Evolutionary conservation across 2,888 invertebrate species (phyloP), one percentile per base, ranked within the genome.

Genomic region (Tetragonula carbonaria): DNA sequence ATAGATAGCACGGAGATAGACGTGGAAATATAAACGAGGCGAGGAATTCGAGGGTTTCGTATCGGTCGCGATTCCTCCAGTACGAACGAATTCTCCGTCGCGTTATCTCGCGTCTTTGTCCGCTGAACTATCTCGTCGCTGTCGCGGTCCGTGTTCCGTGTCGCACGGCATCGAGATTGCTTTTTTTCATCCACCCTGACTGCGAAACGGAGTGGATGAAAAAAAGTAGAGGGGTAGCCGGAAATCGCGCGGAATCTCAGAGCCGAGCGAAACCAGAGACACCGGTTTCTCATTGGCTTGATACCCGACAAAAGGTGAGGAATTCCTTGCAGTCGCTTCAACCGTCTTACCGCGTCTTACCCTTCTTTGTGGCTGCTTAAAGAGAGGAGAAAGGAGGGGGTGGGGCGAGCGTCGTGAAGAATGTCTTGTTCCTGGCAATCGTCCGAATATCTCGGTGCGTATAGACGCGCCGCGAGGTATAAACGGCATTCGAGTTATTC

Each of bases 401-500:
- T 78, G 71, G 77, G 45, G 73, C 53, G 38, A 80, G 80, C 77
- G 88, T 84, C 88, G 88, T 89, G 84, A 92, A 90, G 92, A 93
- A 93, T 92, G 92, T 92, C 93, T 93, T 91, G 90, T 91, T 93
- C 88, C 86, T 84, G 85, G 91, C 90, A 90, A 90, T 90, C 90
- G 89, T 86, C 88, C 90, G 90, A 91, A 91, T 91, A 89, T 91
- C 85, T 87, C 70, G 76, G 79, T 82, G 86, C 84, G 85, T 87
- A 86, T 82, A 84, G 84, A 81, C 82, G 73, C 73, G 71, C 72
- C 79, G 77, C 74, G 78, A 74, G 84, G 80, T 86, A 84, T 80
- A 90, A 85, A 86, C 87, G 92, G 92, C 89, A 93, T 92, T 89
- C 89, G 84, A 93, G 91, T 92, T 92, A 92, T 93, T 93, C 89